phyloP scores from a whole-genome alignment of 2,888 invertebrate species.

The Chouioia cunea region DNA sequence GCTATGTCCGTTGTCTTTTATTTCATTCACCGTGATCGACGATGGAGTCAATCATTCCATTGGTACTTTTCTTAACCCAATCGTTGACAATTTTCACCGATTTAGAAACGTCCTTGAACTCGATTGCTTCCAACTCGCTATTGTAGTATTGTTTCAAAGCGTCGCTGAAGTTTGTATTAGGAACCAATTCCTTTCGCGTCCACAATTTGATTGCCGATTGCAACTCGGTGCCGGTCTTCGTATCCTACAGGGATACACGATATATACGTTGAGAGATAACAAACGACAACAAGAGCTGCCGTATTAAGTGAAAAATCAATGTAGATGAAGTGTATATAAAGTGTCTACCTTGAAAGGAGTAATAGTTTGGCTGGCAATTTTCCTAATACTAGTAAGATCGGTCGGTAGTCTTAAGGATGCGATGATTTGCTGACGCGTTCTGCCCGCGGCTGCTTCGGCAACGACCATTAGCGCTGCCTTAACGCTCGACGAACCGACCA shows the following conservation, averaged over 20 bases:
- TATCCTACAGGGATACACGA: conserved; percentile 51
- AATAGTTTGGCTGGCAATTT: conserved; percentile 51
- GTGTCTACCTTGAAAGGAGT: conserved; percentile 66
- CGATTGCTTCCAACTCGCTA: conserved; percentile 69
- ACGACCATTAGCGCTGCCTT: conserved; percentile 76
- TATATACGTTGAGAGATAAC: conserved; percentile 18
- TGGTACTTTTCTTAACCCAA: conserved; percentile 74
- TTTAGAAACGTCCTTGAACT: conserved; percentile 69
- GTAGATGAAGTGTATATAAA: too few relatives aligned
- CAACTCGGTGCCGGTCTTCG: conserved; percentile 52
- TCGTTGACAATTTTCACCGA: conserved; percentile 72
- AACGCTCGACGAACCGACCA: conserved; percentile 78
- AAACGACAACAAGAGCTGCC: conserved; percentile 11
- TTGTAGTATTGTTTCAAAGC: conserved; percentile 70
- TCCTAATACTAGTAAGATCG: conserved; percentile 56
- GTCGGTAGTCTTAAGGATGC: conserved; percentile 72
- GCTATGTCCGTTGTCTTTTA: too few relatives aligned
- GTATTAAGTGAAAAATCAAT: conserved; percentile 53
- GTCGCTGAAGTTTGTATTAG: conserved; percentile 68
- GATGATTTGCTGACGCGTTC: conserved; percentile 73
- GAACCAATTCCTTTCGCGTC: conserved; percentile 46
- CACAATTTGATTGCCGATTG: conserved; percentile 58
- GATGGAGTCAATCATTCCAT: conserved; percentile 72
- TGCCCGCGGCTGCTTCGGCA: conserved; percentile 74
- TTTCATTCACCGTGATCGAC: too few relatives aligned